phyloP scores from a whole-genome alignment of 2,888 invertebrate genomes.

The Noctua fimbriata region DNA sequence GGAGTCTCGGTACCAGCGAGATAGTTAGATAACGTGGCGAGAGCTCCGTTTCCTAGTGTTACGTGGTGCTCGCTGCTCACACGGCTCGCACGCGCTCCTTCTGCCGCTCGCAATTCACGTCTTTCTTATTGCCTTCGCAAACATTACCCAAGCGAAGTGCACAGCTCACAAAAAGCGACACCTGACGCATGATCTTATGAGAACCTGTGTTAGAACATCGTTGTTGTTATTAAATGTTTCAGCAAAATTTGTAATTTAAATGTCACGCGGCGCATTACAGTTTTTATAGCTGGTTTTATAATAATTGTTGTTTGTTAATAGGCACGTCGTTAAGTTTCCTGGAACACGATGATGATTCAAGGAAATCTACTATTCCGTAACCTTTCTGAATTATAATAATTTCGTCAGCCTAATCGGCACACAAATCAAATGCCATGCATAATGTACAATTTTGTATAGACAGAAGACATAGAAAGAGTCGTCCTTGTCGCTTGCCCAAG shows the following conservation, averaged over 20 bases:
- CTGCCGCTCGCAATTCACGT: constrained; percentile 68
- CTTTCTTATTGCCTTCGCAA: constrained; percentile 70
- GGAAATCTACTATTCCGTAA: constrained; percentile 87
- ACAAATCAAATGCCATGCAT: constrained; percentile 88
- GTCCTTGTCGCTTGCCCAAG: constrained; percentile 89
- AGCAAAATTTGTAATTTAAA: background rate
- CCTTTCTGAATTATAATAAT: constrained; percentile 86
- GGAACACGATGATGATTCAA: constrained; percentile 82
- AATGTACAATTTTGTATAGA: constrained; percentile 83
- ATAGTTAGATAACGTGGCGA: constrained; percentile 82
- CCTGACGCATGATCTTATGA: constrained; percentile 27
- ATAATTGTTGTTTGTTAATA: constrained; percentile 66
- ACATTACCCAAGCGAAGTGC: constrained; percentile 72
- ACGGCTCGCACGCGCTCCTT: constrained; percentile 67
- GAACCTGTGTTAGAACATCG: constrained; percentile 31
- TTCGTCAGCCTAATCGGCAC: constrained; percentile 82
- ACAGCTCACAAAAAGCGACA: constrained; percentile 62
- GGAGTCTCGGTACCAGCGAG: constrained; percentile 47
- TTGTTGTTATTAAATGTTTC: constrained; percentile 4
- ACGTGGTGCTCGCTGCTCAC: constrained; percentile 74
- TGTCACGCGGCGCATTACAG: background rate
- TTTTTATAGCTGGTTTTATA: constrained; percentile 61
- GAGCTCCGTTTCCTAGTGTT: constrained; percentile 83
- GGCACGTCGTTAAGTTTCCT: constrained; percentile 77
- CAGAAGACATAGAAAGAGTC: constrained; percentile 88